phyloP scores from a whole-genome alignment of 2,888 invertebrate species.

The Eupithecia centaureata region DNA sequence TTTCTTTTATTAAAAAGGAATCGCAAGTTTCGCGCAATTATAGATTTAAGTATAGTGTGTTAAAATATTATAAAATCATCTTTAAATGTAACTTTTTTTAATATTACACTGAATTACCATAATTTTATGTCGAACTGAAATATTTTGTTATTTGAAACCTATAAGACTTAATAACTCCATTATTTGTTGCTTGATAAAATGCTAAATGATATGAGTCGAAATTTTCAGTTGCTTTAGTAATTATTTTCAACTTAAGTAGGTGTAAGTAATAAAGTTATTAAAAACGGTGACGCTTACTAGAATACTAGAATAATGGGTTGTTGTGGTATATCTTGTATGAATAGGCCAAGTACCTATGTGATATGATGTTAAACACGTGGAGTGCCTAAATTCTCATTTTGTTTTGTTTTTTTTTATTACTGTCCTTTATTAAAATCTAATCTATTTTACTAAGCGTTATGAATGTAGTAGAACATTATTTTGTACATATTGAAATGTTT shows the following conservation, averaged over 20 bases:
- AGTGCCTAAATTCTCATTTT: slow-evolving; percentile 81
- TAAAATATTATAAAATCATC: slow-evolving; percentile 20
- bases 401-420: slow-evolving; percentile 61
- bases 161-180: neutral
- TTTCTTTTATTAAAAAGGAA: neutral
- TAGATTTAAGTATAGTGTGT: slow-evolving; percentile 35
- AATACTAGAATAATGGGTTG: slow-evolving; percentile 76
- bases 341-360: slow-evolving; percentile 73
- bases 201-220: neutral
- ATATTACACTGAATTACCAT: slow-evolving; percentile 31
- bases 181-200: neutral
- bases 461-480: slow-evolving; percentile 61
- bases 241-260: slow-evolving; percentile 14
- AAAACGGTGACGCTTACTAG: slow-evolving; percentile 82
- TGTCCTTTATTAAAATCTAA: slow-evolving; percentile 59
- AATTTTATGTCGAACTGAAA: slow-evolving; percentile 18
- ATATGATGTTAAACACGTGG: slow-evolving; percentile 77
- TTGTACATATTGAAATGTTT: slow-evolving; percentile 76
- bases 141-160: neutral
- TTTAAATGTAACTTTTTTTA: slow-evolving; percentile 20
- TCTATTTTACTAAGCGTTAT: slow-evolving; percentile 61
- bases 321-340: slow-evolving; percentile 66
- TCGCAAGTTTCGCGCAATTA: slow-evolving; percentile 45
- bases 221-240: neutral
- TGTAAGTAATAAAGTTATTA: slow-evolving; percentile 60